Evolutionary conservation across 2,888 invertebrate genomes (phyloP).

Genomic region (Thymelicus acteon): DNA sequence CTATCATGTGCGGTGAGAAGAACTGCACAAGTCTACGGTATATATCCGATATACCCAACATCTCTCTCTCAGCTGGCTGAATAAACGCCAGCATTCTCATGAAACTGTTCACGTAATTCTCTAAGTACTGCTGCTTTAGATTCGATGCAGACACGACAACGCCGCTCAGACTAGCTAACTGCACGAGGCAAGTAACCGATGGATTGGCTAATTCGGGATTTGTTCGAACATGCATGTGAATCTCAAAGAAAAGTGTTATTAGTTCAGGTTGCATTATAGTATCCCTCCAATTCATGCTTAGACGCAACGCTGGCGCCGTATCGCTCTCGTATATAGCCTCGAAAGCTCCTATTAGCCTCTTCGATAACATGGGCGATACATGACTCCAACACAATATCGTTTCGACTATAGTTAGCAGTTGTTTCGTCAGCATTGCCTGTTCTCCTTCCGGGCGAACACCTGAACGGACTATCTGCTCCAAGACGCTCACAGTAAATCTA

Average conservation of each 20-base stretch:
- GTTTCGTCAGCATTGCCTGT: conserved; percentile 85
- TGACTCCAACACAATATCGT: conserved; percentile 93
- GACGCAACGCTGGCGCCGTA: conserved; percentile 86
- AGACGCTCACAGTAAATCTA: conserved; percentile 74
- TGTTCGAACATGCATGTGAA: conserved; percentile 92
- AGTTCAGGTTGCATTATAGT: conserved; percentile 90
- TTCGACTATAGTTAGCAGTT: conserved; percentile 91
- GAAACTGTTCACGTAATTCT: conserved; percentile 76
- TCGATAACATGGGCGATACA: conserved; percentile 87
- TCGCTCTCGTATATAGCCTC: conserved; percentile 88
- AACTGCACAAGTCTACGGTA: conserved; percentile 77
- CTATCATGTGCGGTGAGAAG: conserved; percentile 72
- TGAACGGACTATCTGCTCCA: conserved; percentile 74
- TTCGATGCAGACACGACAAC: conserved; percentile 66
- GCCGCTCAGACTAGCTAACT: conserved; percentile 85
- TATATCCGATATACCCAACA: conserved; percentile 77
- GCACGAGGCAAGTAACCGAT: conserved; percentile 92
- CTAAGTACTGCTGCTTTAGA: conserved; percentile 74
- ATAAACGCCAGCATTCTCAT: conserved; percentile 75
- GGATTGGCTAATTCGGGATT: conserved; percentile 91
- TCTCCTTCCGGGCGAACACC: conserved; percentile 80
- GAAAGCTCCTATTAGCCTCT: conserved; percentile 89
- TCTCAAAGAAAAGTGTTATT: conserved; percentile 91
- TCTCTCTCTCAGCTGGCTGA: conserved; percentile 72
- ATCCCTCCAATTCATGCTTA: conserved; percentile 89